A percentile compares a stretch with the other conserved stretches of the same genome.
phyloP scores from a whole-genome alignment of 2,797 vertebrate species.

The Phalloptychus januarius region DNA sequence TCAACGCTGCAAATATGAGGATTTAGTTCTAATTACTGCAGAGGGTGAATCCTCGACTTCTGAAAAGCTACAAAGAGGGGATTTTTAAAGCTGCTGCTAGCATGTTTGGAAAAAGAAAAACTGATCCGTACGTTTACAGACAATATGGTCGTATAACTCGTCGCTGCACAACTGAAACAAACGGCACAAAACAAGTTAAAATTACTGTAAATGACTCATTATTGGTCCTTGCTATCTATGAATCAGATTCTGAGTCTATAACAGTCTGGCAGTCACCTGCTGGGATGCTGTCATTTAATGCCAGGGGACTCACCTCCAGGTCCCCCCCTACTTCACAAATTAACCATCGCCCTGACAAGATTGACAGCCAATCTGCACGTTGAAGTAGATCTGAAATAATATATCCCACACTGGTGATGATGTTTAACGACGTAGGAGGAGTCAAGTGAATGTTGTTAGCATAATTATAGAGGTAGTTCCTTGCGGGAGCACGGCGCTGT shows the following conservation, averaged over 20 bases:
- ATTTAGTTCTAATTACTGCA: neutral
- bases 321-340: slow-evolving; percentile 4
- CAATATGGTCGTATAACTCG: neutral
- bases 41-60: neutral
- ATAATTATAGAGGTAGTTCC: slow-evolving; percentile 23
- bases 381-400: neutral
- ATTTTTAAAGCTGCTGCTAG: neutral
- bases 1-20: neutral
- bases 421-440: slow-evolving; percentile 18
- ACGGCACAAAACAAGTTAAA: neutral
- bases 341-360: slow-evolving; percentile 10
- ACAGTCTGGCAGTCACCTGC: slow-evolving; percentile 11
- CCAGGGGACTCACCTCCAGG: neutral
- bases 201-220: slow-evolving; percentile 7
- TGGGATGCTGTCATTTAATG: slow-evolving; percentile 16
- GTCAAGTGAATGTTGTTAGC: slow-evolving; percentile 22
- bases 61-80: neutral
- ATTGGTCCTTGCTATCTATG: neutral
- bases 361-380: slow-evolving; percentile 1
- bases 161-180: neutral
- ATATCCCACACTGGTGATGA: neutral
- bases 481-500: slow-evolving; percentile 20
- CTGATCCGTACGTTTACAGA: neutral
- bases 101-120: neutral
- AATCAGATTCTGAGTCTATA: slow-evolving; percentile 10